Base-by-base conservation (phyloP, 2,797 vertebrate species). In the Brotula barbata region DNA sequence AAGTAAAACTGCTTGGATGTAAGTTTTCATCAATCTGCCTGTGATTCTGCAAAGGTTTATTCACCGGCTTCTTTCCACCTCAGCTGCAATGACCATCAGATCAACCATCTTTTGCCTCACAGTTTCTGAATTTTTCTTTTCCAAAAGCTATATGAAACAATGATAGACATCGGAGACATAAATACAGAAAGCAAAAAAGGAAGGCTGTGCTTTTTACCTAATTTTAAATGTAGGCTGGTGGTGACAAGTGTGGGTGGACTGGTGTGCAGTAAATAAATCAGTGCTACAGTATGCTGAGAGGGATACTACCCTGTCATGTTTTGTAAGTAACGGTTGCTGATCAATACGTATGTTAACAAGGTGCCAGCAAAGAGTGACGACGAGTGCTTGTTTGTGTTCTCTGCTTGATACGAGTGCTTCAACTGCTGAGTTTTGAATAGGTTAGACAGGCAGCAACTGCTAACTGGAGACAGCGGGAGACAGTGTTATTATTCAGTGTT, bases 61-160 rank as follows among this genome's bases (percentile, higher is more conserved):
- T 76, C 78, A 83, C 50, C 50, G 40, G 65, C 23, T 51, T 66
- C 75, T 84, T 60, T 81, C 75, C 67, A 71, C 81, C 66, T 88
- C 73, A 16, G 71, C 76, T 71, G 71, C 68, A 66, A n/a, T 73
- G 84, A 81, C 77, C 84, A 87, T 86, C 85, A 80, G 80, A 78
- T 78, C 82, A 80, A 74, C 77, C 84, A 77, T 77, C 78, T 80
- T 74, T 81, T 80, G 66, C 85, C 59, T 78, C 77, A 81, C 79
- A 84, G 78, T 83, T 86, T 83, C 82, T 85, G 83, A 77, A 80
- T 77, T 78, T n/a, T n/a, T n/a, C n/a, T n/a, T n/a, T n/a, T n/a
- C 84, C 69, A 63, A 4, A 77, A 81, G 73, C 62, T 6, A 17
- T 6, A n/a, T 14, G 8, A 59, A 68, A 33, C 36, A 37, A 78